These are phyloP conservation scores for Pituophis catenifer DNA, from an alignment of 2,113 vertebrate genomes.

Conservation along the genomic window DNA sequence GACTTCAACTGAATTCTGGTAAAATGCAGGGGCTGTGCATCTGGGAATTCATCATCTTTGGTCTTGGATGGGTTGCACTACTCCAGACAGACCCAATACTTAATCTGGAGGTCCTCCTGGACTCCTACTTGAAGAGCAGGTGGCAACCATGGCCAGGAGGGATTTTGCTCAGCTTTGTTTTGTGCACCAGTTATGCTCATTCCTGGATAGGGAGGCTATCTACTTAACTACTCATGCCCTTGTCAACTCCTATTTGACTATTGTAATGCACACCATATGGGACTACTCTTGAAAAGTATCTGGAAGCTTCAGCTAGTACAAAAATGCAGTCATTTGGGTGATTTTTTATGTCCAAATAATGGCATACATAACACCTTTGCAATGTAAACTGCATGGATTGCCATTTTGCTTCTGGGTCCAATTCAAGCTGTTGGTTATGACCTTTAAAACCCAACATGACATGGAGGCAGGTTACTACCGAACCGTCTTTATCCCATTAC, in stretches of 20 bases:
- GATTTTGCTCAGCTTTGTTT: background rate
- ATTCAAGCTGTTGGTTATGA: background rate
- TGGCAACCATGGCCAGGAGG: background rate
- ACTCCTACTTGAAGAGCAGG: background rate
- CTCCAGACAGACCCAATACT: background rate
- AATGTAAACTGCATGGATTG: background rate
- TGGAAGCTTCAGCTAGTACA: background rate
- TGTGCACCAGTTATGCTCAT: background rate
- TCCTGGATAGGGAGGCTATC: background rate
- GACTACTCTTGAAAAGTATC: background rate
- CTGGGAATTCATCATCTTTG: background rate
- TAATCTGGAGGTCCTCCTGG: background rate
- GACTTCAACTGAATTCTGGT: background rate
- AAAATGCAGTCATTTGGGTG: background rate
- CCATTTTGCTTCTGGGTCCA: background rate
- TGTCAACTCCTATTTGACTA: background rate
- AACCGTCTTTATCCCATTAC: background rate
- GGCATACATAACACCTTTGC: background rate
- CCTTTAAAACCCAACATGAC: background rate
- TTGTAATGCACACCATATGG: background rate
- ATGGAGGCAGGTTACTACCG: background rate
- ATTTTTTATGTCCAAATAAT: background rate
- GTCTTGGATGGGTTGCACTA: background rate
- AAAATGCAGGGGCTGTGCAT: background rate
- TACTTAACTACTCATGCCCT: background rate